Evolutionary conservation across 2,888 invertebrate genomes (phyloP), one percentile per base, ranked within the genome.

Genomic region (Synanthedon formicaeformis): DNA sequence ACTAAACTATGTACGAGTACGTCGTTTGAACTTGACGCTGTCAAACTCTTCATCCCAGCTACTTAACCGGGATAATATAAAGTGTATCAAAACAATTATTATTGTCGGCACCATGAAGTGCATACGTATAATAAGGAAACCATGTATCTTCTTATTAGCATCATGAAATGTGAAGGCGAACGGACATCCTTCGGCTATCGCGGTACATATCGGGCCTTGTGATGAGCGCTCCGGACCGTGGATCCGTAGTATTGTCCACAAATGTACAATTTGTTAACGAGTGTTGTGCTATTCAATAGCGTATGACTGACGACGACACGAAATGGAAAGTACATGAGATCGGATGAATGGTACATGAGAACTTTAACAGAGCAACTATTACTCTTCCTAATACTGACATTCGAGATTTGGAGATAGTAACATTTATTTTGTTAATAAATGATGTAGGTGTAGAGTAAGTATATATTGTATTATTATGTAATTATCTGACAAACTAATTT

Each of bases 181-280:
- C 63, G 65, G 65, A 67, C 60, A 64, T 66, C 65, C 67, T 63
- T 53, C 55, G 48, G 45, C 56, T 56, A 57, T 58, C 49, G 13
- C 45, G 49, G 58, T 52, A 54, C 54, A 53, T 59, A 57, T 59
- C 54, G 53, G 53, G 56, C 59, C 62, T 64, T 57, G 60, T 58
- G 55, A 56, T 57, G 63, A 54, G 56, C n/a, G 58, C 62, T 63
- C 55, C 66, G 60, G 60, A 65, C 58, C 70, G 57, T 63, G 59
- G 55, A 62, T 69, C 72, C 72, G 62, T 55, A 54, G 53, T 56
- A 63, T 68, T 69, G 67, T 69, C 60, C 59, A 45, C 45, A 12
- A 13, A 45, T 50, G 27, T 50, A 27, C 53, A 51, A 52, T 49
- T 41, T 41, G 49, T 54, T 54, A 41, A 41, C 14, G 12, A 27